Conservation (phyloP, 2,797 vertebrate species). For the Avahi laniger region DNA sequence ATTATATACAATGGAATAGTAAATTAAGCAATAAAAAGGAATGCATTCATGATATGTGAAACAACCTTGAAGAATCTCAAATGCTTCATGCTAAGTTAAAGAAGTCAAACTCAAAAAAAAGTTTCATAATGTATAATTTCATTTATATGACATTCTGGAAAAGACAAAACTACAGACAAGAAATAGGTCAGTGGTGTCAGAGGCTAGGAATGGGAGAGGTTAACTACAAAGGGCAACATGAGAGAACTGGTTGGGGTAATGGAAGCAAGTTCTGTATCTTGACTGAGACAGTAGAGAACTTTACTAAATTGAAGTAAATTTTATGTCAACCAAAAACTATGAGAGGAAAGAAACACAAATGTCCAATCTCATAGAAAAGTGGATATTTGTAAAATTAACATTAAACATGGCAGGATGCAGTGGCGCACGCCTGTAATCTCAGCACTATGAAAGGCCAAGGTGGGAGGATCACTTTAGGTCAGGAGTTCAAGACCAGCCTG, state of each 20-base stretch:
- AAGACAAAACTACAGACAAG: background rate
- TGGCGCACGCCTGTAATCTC: too few species aligned
- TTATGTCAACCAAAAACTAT: slow-evolving; percentile 26
- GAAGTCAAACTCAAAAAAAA: background rate
- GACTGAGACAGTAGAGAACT: background rate
- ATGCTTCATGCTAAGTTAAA: background rate
- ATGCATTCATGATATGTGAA: background rate
- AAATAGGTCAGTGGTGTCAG: slow-evolving; percentile 1
- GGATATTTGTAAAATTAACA: background rate
- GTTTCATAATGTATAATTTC: background rate
- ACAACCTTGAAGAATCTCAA: background rate
- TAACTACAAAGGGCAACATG: background rate
- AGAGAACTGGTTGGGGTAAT: background rate
- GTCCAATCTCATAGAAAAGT: background rate
- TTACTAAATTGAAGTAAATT: background rate
- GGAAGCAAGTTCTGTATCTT: background rate
- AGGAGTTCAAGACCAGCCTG: too few species aligned
- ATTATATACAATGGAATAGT: background rate
- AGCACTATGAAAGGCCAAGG: too few species aligned
- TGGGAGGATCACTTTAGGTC: too few species aligned
- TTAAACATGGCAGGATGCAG: background rate
- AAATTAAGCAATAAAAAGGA: slow-evolving; percentile 3
- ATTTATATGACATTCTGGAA: background rate
- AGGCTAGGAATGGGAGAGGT: background rate
- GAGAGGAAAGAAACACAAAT: background rate